A percentile compares a stretch with the other conserved stretches of the same genome.
Evolutionary conservation across 2,113 vertebrate species (phyloP).

Genomic region (Noturus placidus): DNA sequence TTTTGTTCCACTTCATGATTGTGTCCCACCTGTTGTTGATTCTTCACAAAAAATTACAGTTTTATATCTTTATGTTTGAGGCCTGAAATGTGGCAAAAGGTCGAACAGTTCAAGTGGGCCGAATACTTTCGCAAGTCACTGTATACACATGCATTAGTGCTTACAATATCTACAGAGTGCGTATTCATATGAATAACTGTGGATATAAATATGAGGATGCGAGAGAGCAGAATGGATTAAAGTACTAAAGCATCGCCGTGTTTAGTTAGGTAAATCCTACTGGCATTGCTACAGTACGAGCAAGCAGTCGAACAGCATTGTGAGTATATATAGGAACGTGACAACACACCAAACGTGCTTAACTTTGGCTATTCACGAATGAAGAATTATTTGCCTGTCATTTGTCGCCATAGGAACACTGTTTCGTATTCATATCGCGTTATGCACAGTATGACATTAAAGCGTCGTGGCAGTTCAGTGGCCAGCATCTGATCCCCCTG

Average conservation of each 20-base stretch:
- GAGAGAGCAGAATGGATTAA: neutral
- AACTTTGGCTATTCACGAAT: neutral
- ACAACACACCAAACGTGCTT: neutral
- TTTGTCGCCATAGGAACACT: neutral
- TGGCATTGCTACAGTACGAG: neutral
- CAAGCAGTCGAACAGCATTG: neutral
- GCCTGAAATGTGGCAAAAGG: too few species aligned
- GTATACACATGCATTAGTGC: conserved; percentile 6
- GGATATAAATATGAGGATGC: neutral
- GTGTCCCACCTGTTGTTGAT: too few species aligned
- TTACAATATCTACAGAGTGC: neutral
- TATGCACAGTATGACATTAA: neutral
- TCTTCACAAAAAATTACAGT: too few species aligned
- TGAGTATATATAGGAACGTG: neutral
- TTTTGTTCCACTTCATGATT: too few species aligned
- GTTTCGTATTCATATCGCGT: neutral
- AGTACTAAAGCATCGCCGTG: neutral
- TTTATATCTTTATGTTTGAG: too few species aligned
- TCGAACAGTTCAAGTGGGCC: too few species aligned
- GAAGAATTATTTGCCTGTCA: neutral
- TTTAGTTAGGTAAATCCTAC: neutral
- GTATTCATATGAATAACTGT: neutral
- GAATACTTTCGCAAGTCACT: too few species aligned
- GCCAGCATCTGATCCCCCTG: neutral
- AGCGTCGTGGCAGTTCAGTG: neutral